Conservation (phyloP, 2,113 vertebrate genomes). For the Cochlearius cochlearius region DNA sequence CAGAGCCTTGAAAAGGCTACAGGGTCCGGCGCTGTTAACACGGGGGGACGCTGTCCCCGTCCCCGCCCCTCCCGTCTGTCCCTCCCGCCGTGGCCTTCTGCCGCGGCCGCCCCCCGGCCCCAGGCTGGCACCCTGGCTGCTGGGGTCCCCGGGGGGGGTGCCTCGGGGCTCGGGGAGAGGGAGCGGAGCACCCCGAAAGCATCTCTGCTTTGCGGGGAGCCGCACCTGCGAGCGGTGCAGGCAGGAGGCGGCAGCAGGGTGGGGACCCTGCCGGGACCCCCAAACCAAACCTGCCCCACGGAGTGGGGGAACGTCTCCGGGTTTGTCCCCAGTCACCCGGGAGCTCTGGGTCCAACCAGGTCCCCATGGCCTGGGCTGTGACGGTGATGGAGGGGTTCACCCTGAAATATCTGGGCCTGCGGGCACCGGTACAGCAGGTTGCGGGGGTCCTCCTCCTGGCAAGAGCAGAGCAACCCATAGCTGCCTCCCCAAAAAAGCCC, state of each 20-base stretch:
- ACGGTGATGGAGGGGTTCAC: rapidly evolving
- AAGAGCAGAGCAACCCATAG: rapidly evolving
- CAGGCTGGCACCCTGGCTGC: not conserved
- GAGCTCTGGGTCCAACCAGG: not conserved
- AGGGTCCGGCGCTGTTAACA: slow-evolving; percentile 46
- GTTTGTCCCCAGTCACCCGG: rapidly evolving
- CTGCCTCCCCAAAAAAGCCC: not conserved
- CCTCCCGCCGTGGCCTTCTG: slow-evolving; percentile 1
- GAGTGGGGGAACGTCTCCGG: rapidly evolving
- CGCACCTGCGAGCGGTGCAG: rapidly evolving
- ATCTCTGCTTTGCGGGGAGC: not conserved
- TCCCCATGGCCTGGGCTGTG: not conserved
- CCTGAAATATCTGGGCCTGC: not conserved
- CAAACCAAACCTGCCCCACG: not conserved
- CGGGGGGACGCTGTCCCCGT: not conserved
- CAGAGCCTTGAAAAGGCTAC: slow-evolving; percentile 62
- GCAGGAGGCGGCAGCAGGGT: not conserved
- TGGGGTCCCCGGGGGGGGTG: not conserved
- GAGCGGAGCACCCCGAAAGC: rapidly evolving
- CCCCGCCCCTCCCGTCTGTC: slow-evolving; percentile 54
- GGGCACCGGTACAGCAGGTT: not conserved
- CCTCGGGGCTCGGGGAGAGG: rapidly evolving
- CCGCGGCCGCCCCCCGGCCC: not conserved
- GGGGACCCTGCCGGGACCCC: no score
- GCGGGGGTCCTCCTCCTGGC: not conserved